Base-by-base conservation (phyloP, 2,888 invertebrate genomes). In the Drosophila emarginata region DNA sequence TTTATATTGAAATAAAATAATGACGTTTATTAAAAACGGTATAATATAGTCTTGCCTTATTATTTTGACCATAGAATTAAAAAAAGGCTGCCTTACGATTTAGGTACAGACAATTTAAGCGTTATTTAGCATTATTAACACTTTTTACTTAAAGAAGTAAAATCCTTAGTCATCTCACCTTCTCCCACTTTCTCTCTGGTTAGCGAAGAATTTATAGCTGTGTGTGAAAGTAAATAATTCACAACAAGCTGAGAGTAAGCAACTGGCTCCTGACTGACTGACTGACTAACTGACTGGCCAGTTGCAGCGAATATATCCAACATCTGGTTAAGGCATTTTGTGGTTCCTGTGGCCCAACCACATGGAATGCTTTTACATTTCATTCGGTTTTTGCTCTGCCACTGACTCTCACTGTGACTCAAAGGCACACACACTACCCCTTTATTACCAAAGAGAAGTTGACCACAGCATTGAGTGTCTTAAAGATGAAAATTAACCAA, bases 401-500 rank as follows among this genome's bases (percentile, higher is more conserved):
- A 18, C 37, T 37, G 37, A n/a, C 37, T 37, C 21, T 21, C 21
- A 45, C 40, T 15, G 18, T 21, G 45, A 40, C 76, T 74, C 72
- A 72, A 71, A 78, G 67, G 62, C 52, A 12, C 21, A 21, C 18
- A 45, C 50, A 51, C 26, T 32, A 61, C 14, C 52, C 57, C 32
- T 32, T 32, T 32, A 32, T 32, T 32, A 32, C 32, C 32, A 32
- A 32, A 32, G 32, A 52, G 32, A 53, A 32, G 39, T 61, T 74
- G 75, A 84, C 83, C 87, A 58, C 83, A 83, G 66, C 70, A 81
- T 85, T 84, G 87, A 87, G 85, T 84, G 80, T 84, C 83, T 84
- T 84, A 79, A 84, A 79, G 85, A 85, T 73, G 87, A 74, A 84
- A 84, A 84, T 84, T 85, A 84, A 87, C 87, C 85, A 56, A 76